phyloP scores from a whole-genome alignment of 2,888 invertebrate species.

The Eumacrocentrus americanus region DNA sequence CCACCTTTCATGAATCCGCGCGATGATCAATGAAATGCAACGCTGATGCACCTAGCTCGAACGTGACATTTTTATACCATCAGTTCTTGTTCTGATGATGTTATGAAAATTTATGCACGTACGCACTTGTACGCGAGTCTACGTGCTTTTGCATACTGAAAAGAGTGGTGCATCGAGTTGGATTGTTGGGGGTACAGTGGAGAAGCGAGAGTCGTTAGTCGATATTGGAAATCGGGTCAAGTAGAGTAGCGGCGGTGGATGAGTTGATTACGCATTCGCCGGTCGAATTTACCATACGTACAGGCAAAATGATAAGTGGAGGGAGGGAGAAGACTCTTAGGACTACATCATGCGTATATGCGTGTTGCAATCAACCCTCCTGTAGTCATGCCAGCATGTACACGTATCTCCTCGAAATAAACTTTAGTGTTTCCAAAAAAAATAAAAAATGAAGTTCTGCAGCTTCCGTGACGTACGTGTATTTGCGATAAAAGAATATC shows the following conservation, averaged over 20 bases:
- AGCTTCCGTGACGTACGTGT: conserved; percentile 30
- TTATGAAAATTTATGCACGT: conserved; percentile 14
- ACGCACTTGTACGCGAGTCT: conserved; percentile 1
- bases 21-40: background rate
- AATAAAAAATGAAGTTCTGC: conserved; percentile 6
- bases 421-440: background rate
- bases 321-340: background rate
- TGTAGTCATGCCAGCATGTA: background rate
- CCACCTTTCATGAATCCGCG: background rate
- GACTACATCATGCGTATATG: background rate
- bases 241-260: conserved; percentile 31
- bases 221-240: conserved; percentile 47
- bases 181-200: conserved; percentile 25
- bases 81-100: background rate
- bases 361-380: background rate
- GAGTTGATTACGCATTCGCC: conserved; percentile 41
- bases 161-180: background rate
- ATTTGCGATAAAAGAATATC: conserved; percentile 40
- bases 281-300: conserved; percentile 13
- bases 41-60: background rate
- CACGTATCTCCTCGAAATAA: background rate
- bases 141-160: conserved; percentile 10
- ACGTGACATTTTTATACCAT: background rate
- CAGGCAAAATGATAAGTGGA: conserved; percentile 18
- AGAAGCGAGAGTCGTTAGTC: conserved; percentile 38